Conservation (phyloP, 2,113 vertebrate genomes). For the Eudyptes chrysolophus region DNA sequence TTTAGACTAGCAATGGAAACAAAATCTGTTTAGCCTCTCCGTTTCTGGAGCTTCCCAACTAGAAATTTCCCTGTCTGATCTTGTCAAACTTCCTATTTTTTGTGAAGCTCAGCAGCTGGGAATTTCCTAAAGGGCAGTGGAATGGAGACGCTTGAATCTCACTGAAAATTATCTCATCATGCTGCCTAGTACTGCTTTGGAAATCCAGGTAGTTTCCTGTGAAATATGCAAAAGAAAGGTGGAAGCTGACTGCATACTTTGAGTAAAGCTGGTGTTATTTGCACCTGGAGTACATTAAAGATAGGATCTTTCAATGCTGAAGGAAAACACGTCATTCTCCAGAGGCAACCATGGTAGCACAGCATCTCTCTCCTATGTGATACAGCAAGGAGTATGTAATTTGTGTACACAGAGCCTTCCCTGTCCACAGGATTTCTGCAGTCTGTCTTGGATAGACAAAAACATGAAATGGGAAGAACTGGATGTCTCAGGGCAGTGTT, state of each 20-base stretch:
- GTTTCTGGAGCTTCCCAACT: background rate
- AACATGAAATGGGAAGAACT: background rate
- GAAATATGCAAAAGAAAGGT: background rate
- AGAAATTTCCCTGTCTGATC: background rate
- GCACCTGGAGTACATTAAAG: background rate
- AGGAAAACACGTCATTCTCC: background rate
- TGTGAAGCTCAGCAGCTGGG: background rate
- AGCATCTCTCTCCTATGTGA: accelerated
- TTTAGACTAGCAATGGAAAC: background rate
- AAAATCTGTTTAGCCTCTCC: background rate
- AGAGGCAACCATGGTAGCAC: background rate
- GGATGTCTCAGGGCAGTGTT: background rate
- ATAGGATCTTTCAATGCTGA: background rate
- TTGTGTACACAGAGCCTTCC: background rate
- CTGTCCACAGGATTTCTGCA: background rate
- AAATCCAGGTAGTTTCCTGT: background rate
- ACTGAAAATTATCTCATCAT: background rate
- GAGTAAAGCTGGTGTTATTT: background rate
- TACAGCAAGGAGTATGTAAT: background rate
- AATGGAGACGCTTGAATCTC: background rate
- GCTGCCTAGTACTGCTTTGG: background rate
- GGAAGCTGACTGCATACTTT: background rate
- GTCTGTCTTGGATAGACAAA: background rate
- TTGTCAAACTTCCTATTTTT: background rate
- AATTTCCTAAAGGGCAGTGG: background rate